A percentile compares a stretch with the other conserved stretches of the same genome.
Conservation (phyloP, 2,888 invertebrate species). For the Catocala sponsa region DNA sequence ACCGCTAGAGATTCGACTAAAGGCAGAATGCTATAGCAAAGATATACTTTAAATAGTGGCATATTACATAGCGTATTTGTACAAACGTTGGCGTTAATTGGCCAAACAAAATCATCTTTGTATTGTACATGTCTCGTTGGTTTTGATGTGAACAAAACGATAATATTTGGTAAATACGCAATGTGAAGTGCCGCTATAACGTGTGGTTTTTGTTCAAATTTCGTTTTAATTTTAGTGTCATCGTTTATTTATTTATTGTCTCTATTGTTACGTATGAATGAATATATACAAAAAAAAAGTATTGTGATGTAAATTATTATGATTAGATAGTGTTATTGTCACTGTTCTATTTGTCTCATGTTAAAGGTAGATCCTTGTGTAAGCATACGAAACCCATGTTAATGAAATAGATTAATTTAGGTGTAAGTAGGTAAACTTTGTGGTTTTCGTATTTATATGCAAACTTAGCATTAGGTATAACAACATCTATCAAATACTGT, state of each 20-base stretch:
- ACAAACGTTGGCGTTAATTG: neutral
- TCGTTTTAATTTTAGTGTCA: neutral
- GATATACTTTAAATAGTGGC: neutral
- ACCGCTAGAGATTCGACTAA: conserved; percentile 45
- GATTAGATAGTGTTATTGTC: conserved; percentile 1
- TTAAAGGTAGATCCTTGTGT: conserved; percentile 7
- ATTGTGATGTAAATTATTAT: conserved; percentile 1
- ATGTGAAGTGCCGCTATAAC: too few species aligned
- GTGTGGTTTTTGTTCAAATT: too few species aligned
- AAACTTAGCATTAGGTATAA: conserved; percentile 5
- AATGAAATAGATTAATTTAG: conserved; percentile 14
- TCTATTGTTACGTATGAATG: neutral
- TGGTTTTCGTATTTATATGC: conserved; percentile 12
- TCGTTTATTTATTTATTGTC: neutral
- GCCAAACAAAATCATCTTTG: too few species aligned
- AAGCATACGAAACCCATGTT: conserved; percentile 9
- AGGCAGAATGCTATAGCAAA: neutral
- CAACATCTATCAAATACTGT: neutral
- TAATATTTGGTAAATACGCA: too few species aligned
- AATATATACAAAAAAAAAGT: neutral
- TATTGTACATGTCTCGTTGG: too few species aligned
- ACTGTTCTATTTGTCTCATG: neutral
- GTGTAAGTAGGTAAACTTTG: conserved; percentile 15
- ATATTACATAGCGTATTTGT: neutral
- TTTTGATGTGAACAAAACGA: too few species aligned